Conservation (phyloP, 2,888 invertebrate genomes). For the Tanytarsus gracilentus region DNA sequence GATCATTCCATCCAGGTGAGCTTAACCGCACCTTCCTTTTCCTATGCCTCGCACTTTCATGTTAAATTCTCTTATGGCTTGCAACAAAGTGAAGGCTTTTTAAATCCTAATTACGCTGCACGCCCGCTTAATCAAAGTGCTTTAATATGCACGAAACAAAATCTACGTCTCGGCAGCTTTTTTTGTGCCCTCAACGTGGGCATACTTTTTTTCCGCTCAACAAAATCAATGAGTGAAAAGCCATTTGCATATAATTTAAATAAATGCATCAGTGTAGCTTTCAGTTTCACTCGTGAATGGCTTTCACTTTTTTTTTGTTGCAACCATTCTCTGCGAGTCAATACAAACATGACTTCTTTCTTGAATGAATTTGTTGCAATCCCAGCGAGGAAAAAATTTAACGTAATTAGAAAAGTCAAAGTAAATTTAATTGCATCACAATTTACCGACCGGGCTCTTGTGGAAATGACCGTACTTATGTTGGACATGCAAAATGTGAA, state of each 20-base stretch:
- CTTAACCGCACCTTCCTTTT: constrained; percentile 20
- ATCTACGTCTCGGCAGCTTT: constrained; percentile 2
- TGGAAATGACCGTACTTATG: no score
- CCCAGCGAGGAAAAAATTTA: neutral
- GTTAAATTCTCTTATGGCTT: neutral
- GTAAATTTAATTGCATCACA: neutral
- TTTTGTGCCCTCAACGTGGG: constrained; percentile 6
- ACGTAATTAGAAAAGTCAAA: constrained; percentile 8
- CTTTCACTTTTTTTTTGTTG: constrained; percentile 3
- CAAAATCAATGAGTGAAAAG: constrained; percentile 23
- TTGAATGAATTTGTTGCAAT: neutral
- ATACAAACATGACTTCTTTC: neutral
- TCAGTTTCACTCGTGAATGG: constrained; percentile 20
- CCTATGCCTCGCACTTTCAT: neutral
- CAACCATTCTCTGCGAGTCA: neutral
- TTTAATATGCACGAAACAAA: neutral
- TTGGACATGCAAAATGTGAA: no score
- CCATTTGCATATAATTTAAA: constrained; percentile 27
- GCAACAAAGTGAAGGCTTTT: neutral
- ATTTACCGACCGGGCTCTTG: no score
- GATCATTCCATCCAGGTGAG: constrained; percentile 81
- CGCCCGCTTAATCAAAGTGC: neutral
- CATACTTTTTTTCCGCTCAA: constrained; percentile 6
- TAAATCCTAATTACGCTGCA: neutral
- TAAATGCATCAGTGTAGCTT: constrained; percentile 22